Evolutionary conservation across 2,113 vertebrate genomes (phyloP), one percentile per base, ranked within the genome.

Genomic region (Pseudorasbora parva): DNA sequence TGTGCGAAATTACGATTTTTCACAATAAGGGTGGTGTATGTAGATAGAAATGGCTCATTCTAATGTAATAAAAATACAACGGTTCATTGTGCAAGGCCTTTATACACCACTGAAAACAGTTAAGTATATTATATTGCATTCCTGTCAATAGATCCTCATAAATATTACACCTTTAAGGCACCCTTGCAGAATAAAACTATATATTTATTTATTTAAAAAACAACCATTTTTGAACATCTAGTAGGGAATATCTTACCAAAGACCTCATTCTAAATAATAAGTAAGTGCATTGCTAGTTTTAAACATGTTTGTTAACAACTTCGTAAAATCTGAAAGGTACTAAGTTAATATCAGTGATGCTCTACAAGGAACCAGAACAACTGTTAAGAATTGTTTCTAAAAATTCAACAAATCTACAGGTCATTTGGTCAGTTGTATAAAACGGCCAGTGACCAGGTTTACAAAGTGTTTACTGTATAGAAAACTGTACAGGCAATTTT

Each of bases 241-340:
- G 2, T 23, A 23, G 21, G 45, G 68, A n/a, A 71, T 14, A 23
- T 49, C 14, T 5, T 66, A 23, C 2, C 21, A 82, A 59, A 69
- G 17, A 33, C 8, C 9, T 45, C 30, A 37, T 37, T 3, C 64
- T 21, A 19, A 68, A 37, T 74, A 15, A 45, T 19, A 54, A 37
- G 33, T 47, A 66, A 1, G 30, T 2, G 17, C 66, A 33, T n/a
- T 83, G 11, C 51, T 41, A 41, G 5, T 77, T 23, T 77, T 6
- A 57, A 77, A 59, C 30, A 77, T 57, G 8, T 41, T 41, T 9
- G 6, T 59, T 77, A 77, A 23, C 47, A 75, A 54, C 72, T 17
- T 41, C 23, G 33, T 54, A 76, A 5, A n/a, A 37, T 14, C 9
- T 23, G 51, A 76, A 56, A 57, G 19, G n/a, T 60, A 60, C 10